A percentile compares a stretch with the other conserved stretches of the same genome.
phyloP scores from a whole-genome alignment of 2,888 invertebrate species.

The Drosophila algonquin region DNA sequence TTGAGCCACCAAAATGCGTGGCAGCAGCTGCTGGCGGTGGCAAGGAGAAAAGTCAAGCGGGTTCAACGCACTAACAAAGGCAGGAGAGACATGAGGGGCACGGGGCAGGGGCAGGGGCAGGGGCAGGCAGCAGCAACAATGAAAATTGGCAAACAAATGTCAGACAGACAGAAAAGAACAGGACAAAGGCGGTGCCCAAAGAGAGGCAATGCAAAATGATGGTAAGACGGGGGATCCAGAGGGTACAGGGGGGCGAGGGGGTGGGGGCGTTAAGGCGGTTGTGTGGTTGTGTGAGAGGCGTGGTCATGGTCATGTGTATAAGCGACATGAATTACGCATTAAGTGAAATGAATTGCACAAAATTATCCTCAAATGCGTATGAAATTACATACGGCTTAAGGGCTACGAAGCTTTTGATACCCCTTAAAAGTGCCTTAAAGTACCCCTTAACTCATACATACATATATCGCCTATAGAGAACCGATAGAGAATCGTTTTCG shows the following conservation, averaged over 20 bases:
- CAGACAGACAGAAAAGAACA: conserved; percentile 42
- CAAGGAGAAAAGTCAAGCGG: conserved; percentile 24
- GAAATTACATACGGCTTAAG: neutral
- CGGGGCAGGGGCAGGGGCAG: too few relatives aligned
- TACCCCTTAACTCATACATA: too few relatives aligned
- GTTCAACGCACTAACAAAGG: conserved; percentile 43
- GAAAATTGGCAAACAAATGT: conserved; percentile 47
- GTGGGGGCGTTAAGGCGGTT: neutral
- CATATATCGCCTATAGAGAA: neutral
- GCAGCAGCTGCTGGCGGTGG: conserved; percentile 22
- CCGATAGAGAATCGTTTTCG: neutral
- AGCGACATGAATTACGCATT: conserved; percentile 59
- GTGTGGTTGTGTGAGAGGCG: conserved; percentile 38
- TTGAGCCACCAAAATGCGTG: conserved; percentile 52
- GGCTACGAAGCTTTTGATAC: neutral
- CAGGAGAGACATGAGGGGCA: neutral
- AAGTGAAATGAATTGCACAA: conserved; percentile 69
- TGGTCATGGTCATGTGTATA: conserved; percentile 35
- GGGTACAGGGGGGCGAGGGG: neutral
- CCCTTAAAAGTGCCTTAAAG: neutral
- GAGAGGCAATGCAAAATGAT: neutral
- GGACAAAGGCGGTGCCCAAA: conserved; percentile 35
- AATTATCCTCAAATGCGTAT: conserved; percentile 13
- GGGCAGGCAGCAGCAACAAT: conserved; percentile 22
- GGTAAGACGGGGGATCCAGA: neutral